A percentile compares a stretch with the other conserved stretches of the same genome.
Evolutionary conservation across 2,113 vertebrate genomes (phyloP).

Genomic region (Phaethon lepturus): DNA sequence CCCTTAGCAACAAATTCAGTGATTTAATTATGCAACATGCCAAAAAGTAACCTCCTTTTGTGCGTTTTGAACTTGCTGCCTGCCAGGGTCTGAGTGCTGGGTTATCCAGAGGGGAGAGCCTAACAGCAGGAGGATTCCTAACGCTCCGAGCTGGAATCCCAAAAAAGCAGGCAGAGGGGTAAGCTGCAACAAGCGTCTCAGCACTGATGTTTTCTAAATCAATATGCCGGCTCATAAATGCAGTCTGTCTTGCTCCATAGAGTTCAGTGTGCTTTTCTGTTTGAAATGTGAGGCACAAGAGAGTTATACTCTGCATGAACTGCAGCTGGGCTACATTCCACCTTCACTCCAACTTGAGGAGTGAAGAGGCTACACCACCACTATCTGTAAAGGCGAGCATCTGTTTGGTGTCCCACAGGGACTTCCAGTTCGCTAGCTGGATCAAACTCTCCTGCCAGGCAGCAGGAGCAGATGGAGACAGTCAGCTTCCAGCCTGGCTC

Average conservation of each 20-base stretch:
- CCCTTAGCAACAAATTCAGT: not conserved
- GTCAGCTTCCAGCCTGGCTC: conserved; percentile 36
- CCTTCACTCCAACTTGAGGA: not conserved
- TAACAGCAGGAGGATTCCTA: not conserved
- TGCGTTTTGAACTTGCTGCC: not conserved
- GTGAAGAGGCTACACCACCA: not conserved
- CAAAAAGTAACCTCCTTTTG: not conserved
- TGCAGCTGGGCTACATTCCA: not conserved
- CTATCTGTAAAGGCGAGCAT: not conserved
- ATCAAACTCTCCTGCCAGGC: conserved; percentile 12
- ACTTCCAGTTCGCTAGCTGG: not conserved
- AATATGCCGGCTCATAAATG: not conserved
- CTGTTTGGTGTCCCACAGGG: not conserved
- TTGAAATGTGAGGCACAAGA: not conserved
- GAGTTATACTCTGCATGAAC: not conserved
- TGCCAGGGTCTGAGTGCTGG: not conserved
- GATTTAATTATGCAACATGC: not conserved
- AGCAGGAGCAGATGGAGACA: conserved; percentile 57
- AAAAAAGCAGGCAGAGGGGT: not conserved
- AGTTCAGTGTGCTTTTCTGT: not conserved
- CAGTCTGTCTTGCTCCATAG: not conserved
- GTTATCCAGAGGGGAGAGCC: not conserved
- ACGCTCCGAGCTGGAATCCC: not conserved
- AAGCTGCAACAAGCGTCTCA: not conserved
- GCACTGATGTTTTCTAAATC: not conserved